Evolutionary conservation across 2,113 vertebrate genomes (phyloP).

Genomic region (rabbit (Oryctolagus cuniculus)): DNA sequence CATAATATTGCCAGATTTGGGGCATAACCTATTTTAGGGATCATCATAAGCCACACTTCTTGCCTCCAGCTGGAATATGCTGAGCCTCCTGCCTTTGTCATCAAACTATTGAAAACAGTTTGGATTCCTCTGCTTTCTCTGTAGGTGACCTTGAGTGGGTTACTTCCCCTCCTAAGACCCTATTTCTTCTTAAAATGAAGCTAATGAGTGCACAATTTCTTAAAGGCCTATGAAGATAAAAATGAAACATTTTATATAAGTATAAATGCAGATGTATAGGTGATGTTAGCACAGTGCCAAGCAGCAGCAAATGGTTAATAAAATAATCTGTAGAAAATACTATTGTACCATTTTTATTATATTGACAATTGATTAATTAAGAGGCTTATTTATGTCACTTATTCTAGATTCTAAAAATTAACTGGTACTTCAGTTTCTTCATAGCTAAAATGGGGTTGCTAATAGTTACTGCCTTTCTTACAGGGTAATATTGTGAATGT

Average conservation of each 20-base stretch:
- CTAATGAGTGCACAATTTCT: not conserved
- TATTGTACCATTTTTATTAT: not conserved
- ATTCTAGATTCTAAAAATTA: not conserved
- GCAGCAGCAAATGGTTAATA: not conserved
- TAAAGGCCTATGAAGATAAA: not conserved
- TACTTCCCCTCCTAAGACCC: not conserved
- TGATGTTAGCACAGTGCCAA: not conserved
- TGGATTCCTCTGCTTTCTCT: not conserved
- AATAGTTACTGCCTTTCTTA: not conserved
- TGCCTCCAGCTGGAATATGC: not conserved
- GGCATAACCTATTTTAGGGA: not conserved
- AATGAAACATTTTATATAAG: not conserved
- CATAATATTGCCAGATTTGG: not conserved
- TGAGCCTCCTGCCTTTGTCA: not conserved
- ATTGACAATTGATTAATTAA: not conserved
- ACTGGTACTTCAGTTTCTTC: not conserved
- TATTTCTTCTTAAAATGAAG: not conserved
- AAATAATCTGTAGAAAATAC: not conserved
- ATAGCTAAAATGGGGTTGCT: not conserved
- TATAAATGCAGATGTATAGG: not conserved
- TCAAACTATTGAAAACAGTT: not conserved
- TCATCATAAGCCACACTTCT: not conserved
- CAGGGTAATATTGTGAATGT: not conserved
- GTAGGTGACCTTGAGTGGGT: not conserved
- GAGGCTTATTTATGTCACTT: not conserved